Percentiles rank a stretch among this genome's conserved stretches.
Conservation (phyloP, 2,113 vertebrate species). For the Proterorhinus semilunaris region DNA sequence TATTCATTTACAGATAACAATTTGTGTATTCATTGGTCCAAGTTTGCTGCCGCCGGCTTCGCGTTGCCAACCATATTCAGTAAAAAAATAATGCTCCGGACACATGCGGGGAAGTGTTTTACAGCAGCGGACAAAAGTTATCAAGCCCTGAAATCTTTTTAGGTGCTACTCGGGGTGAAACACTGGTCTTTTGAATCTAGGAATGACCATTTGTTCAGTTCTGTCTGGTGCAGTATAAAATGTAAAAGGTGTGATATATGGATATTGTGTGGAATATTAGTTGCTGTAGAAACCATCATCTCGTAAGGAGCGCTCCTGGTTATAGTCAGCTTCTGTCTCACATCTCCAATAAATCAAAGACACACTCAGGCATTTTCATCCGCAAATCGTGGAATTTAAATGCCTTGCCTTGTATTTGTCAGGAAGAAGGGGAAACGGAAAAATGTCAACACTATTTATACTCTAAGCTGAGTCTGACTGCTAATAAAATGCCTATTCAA, state of each 20-base stretch:
- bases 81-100: no score
- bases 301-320: slow-evolving; percentile 4
- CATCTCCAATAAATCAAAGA: slow-evolving; percentile 31
- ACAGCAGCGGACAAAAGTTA: no score
- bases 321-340: slow-evolving; percentile 5
- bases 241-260: neutral
- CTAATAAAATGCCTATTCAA: slow-evolving; percentile 38
- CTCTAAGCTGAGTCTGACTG: slow-evolving; percentile 7
- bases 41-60: no score
- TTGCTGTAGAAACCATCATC: slow-evolving; percentile 4
- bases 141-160: no score
- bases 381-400: slow-evolving; percentile 15
- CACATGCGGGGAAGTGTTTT: no score
- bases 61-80: no score
- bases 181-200: neutral
- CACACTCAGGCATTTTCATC: slow-evolving; percentile 23
- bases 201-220: neutral
- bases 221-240: neutral
- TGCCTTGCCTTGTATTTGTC: slow-evolving; percentile 8
- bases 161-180: no score
- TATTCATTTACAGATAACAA: no score
- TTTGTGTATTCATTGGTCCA: no score
- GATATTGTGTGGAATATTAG: slow-evolving; percentile 8
- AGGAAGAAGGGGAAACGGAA: slow-evolving; percentile 6
- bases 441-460: slow-evolving; percentile 16